Conservation (phyloP, 2,113 vertebrate genomes). For the Salvelinus fontinalis region DNA sequence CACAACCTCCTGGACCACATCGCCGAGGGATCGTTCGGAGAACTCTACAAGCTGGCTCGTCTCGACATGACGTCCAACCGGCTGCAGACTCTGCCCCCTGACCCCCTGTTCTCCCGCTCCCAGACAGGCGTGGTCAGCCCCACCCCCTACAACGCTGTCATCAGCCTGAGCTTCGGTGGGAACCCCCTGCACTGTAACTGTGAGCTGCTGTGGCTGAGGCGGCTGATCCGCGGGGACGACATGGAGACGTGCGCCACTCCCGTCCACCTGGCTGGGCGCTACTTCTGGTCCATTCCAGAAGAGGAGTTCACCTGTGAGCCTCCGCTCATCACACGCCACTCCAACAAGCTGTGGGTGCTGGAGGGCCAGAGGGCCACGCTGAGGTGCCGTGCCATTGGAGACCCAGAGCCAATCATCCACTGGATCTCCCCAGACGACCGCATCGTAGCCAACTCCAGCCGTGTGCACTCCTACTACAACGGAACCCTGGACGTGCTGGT, state of each 20-base stretch:
- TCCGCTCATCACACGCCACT: conserved; percentile 89
- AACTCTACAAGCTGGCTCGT: conserved; percentile 86
- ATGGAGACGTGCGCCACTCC: conserved; percentile 92
- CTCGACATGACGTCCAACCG: conserved; percentile 93
- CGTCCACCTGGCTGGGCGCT: conserved; percentile 80
- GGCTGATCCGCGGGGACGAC: conserved; percentile 82
- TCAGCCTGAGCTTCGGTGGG: conserved; percentile 85
- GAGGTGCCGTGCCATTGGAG: conserved; percentile 84
- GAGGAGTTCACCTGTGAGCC: conserved; percentile 91
- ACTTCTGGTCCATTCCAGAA: conserved; percentile 91
- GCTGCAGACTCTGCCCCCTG: conserved; percentile 85
- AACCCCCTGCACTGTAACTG: conserved; percentile 93
- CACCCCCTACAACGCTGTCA: conserved; percentile 79
- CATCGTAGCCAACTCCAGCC: conserved; percentile 85
- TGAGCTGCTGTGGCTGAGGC: conserved; percentile 87
- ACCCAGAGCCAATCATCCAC: conserved; percentile 85
- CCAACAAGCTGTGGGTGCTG: conserved; percentile 87
- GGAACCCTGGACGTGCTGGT: conserved; percentile 88
- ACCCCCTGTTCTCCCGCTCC: conserved; percentile 79
- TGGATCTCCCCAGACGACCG: conserved; percentile 93
- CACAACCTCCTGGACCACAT: conserved; percentile 89
- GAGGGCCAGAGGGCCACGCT: conserved; percentile 87
- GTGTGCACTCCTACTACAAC: conserved; percentile 83
- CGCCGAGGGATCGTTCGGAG: conserved; percentile 83
- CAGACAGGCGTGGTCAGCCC: conserved; percentile 83